phyloP scores from a whole-genome alignment of 2,113 vertebrate genomes.

The Ictalurus punctatus region DNA sequence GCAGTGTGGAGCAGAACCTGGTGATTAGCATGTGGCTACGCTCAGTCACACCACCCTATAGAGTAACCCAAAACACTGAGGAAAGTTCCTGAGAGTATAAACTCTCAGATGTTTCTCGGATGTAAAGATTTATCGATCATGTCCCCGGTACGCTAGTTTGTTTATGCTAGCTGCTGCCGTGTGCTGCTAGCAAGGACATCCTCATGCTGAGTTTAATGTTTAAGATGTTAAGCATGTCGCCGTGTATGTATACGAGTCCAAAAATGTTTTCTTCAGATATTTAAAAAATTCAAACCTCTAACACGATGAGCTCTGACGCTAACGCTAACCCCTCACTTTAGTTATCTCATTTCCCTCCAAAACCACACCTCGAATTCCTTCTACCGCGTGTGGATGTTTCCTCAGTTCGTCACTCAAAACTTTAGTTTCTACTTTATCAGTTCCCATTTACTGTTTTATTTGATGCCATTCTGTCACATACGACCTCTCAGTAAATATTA shows the following conservation, averaged over 20 bases:
- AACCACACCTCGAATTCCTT: not conserved
- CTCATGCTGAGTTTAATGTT: not conserved
- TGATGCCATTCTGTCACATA: not conserved
- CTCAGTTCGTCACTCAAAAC: not conserved
- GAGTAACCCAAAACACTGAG: not conserved
- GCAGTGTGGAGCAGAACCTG: not conserved
- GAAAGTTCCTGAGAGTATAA: not conserved
- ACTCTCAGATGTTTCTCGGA: not conserved
- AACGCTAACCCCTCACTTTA: not conserved
- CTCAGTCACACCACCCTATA: not conserved
- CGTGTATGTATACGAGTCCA: too few species aligned
- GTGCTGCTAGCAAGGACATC: not conserved
- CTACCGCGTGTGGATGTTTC: not conserved
- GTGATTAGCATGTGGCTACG: constrained; percentile 17
- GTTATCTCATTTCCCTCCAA: not conserved
- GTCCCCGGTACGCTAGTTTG: too few species aligned
- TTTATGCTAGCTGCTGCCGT: not conserved
- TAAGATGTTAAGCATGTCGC: not conserved
- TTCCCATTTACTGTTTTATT: not conserved
- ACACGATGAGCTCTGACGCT: not conserved
- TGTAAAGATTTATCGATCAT: not conserved
- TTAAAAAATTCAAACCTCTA: not conserved
- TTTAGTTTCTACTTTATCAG: not conserved
- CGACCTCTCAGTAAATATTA: not conserved
- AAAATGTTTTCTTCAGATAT: not conserved